phyloP scores from a whole-genome alignment of 2,113 vertebrate genomes.

The Scartelaos histophorus region DNA sequence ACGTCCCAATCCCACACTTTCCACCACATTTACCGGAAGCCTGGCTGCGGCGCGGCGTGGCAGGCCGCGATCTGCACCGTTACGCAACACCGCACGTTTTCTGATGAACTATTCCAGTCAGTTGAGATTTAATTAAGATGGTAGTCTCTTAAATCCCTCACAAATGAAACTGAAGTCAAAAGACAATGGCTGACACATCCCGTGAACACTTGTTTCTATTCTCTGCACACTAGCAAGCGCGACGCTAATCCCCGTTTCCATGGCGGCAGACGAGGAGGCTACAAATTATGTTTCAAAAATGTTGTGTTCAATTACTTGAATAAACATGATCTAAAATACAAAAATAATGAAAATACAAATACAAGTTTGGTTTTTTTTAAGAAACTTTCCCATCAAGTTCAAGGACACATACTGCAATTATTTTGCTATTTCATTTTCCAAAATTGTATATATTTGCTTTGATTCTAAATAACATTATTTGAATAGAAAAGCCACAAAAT shows the following conservation, averaged over 20 bases:
- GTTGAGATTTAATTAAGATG: conserved; percentile 99
- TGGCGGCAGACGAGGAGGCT: conserved; percentile 84
- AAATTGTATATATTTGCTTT: background rate
- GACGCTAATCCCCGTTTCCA: conserved; percentile 90
- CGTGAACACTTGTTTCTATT: conserved; percentile 86
- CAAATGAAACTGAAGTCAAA: conserved; percentile 87
- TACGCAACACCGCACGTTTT: conserved; percentile 86
- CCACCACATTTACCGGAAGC: conserved; percentile 24
- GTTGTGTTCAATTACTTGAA: conserved; percentile 81
- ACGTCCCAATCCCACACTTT: conserved; percentile 16
- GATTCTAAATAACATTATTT: background rate
- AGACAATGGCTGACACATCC: conserved; percentile 90
- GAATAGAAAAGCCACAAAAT: too few species aligned
- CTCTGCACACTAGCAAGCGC: conserved; percentile 81
- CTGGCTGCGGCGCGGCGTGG: conserved; percentile 15
- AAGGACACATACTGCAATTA: background rate
- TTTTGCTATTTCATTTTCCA: background rate
- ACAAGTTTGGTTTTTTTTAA: background rate
- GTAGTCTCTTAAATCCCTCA: conserved; percentile 90
- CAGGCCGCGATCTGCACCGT: conserved; percentile 71
- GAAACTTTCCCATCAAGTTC: background rate
- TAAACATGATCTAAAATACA: conserved; percentile 53
- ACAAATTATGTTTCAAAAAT: conserved; percentile 82
- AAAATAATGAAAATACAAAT: background rate
- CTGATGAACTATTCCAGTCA: conserved; percentile 88